Evolutionary conservation across 2,797 vertebrate genomes (phyloP), one percentile per base, ranked within the genome.

Genomic region (Malacoctenus gilli): DNA sequence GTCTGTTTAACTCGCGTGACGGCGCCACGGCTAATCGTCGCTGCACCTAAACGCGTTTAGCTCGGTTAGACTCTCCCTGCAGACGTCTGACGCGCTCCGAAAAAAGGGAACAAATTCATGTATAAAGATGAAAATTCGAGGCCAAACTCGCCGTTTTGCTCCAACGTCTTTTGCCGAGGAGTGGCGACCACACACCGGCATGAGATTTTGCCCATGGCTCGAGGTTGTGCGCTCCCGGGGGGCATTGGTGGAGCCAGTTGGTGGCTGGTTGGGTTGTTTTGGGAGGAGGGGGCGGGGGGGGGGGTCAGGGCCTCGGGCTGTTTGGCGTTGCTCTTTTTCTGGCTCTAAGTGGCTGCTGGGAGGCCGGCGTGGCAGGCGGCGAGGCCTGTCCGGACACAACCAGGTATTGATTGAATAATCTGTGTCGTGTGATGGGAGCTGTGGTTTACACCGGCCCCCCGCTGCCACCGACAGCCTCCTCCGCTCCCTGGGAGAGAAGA

Each of bases 371-470:
- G 63, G 44, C 43, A 59, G 35, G 65, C 59, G 28, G 59, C 19
- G 22, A 63, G 61, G 48, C 60, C 63, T 65, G 70, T 54, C 32
- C 11, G 67, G 77, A 79, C 78, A 72, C 66, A 74, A 77, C 81
- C 62, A 82, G 56, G 32, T 93, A 93, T 93, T 93, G 92, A 93
- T 93, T 91, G 83, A 87, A 92, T 93, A 92, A 93, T 90, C 67
- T 83, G 79, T 86, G 71, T 89, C 85, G 86, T 86, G 78, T 84
- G 83, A 89, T 83, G 82, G 75, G 71, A 55, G 68, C 25, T 82
- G 76, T 83, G 79, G 79, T 50, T 90, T 89, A 87, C 89, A 88
- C 12, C 49, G 62, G 19, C 63, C 85, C 85, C 91, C 90, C 44
- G 83, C 89, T 81, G 90, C n/a, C 65, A 78, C 54, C 40, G 12